Conservation (phyloP, 2,888 invertebrate genomes). For the Caenorhabditis sp. region DNA sequence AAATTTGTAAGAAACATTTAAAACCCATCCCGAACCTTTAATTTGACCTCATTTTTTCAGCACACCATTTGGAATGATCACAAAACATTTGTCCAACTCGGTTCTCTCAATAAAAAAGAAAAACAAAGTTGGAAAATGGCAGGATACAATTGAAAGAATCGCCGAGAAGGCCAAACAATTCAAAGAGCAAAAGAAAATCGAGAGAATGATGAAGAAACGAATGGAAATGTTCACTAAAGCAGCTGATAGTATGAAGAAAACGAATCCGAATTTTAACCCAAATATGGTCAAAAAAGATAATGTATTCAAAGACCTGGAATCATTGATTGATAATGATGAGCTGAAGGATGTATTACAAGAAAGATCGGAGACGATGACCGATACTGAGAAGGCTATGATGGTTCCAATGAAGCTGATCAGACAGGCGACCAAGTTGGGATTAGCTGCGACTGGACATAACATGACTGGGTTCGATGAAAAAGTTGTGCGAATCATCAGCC, state of each 20-base stretch:
- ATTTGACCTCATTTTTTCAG: conserved; percentile 8
- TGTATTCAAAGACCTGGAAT: conserved; percentile 12
- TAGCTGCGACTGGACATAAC: conserved; percentile 40
- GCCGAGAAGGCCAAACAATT: conserved; percentile 20
- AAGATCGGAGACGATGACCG: conserved; percentile 29
- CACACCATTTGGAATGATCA: conserved; percentile 20
- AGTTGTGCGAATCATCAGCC: conserved; percentile 33
- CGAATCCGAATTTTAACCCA: no score
- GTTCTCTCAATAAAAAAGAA: conserved; percentile 28
- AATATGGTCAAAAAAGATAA: background rate
- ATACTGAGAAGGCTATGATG: conserved; percentile 23
- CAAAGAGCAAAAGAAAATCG: conserved; percentile 23
- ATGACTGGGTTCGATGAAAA: conserved; percentile 28
- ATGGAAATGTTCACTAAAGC: background rate
- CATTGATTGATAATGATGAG: conserved; percentile 28
- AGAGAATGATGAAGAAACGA: conserved; percentile 12
- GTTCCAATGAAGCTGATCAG: conserved; percentile 33
- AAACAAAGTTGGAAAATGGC: conserved; percentile 14
- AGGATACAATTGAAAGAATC: conserved; percentile 19
- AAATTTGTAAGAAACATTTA: background rate
- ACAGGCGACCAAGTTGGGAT: conserved; percentile 41
- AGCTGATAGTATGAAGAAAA: background rate
- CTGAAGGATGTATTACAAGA: conserved; percentile 19
- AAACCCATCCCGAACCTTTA: no score
- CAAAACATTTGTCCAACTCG: conserved; percentile 25